Evolutionary conservation across 1,140 invertebrate species (phyloP).

Genomic region (Ostrea denselamellosa): DNA sequence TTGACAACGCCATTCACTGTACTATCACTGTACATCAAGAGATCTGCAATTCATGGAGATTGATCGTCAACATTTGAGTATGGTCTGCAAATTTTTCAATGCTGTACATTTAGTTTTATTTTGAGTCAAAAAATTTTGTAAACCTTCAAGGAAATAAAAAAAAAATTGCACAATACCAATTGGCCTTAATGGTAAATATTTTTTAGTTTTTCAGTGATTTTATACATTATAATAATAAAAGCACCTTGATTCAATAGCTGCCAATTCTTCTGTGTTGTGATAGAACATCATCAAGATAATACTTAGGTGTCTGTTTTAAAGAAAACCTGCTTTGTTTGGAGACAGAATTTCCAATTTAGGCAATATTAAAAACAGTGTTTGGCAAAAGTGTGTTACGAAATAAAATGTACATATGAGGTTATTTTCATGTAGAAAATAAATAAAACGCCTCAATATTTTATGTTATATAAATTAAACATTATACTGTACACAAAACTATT

Average conservation of each 20-base stretch:
- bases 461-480: background rate
- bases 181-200: slow-evolving; percentile 13
- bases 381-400: background rate
- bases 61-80: background rate
- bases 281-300: background rate
- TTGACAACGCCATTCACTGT: background rate
- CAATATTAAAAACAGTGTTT: background rate
- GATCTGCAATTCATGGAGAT: background rate
- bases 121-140: background rate
- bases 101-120: background rate
- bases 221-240: background rate
- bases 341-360: background rate
- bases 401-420: background rate
- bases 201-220: background rate
- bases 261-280: background rate
- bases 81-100: background rate
- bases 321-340: background rate
- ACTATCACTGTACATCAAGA: background rate
- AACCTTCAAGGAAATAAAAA: background rate
- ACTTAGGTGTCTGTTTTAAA: background rate
- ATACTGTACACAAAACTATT: background rate
- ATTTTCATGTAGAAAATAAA: background rate
- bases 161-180: background rate
- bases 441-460: background rate
- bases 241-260: background rate